These are phyloP conservation scores for Lamprologus callipterus DNA, from an alignment of 2,113 vertebrate genomes.

Conservation along the genomic window DNA sequence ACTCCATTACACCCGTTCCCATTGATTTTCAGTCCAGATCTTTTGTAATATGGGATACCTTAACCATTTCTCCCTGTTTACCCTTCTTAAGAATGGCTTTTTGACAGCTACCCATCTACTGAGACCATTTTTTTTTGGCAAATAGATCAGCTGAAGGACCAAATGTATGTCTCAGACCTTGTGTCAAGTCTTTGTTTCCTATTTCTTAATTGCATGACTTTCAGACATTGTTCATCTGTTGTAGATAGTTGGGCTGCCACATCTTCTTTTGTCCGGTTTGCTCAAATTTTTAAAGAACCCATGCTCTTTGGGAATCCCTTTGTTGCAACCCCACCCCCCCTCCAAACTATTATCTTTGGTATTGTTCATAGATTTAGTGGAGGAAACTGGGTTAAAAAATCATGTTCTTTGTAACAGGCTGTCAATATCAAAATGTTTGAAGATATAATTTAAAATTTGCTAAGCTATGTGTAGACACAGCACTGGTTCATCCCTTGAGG, in stretches of 20 bases:
- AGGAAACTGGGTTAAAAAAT: neutral
- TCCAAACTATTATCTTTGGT: neutral
- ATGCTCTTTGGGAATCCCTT: neutral
- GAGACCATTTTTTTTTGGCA: neutral
- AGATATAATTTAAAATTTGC: neutral
- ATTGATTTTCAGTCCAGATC: too few relatives aligned
- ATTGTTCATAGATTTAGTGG: neutral
- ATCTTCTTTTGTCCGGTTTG: neutral
- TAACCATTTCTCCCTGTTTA: neutral
- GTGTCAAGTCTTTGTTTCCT: neutral
- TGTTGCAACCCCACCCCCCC: too few relatives aligned
- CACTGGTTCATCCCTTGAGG: neutral
- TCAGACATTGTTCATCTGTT: neutral
- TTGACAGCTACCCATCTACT: neutral
- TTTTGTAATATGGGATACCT: too few relatives aligned
- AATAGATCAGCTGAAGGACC: neutral
- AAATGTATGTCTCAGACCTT: neutral
- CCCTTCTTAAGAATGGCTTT: neutral
- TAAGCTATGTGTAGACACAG: neutral
- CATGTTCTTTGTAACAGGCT: neutral
- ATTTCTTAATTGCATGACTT: neutral
- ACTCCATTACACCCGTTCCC: too few relatives aligned
- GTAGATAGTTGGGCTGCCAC: neutral
- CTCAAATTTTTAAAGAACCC: neutral
- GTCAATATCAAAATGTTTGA: neutral